These are phyloP conservation scores for Nasonia giraulti DNA, from an alignment of 1,140 invertebrate genomes.

Conservation along the genomic window DNA sequence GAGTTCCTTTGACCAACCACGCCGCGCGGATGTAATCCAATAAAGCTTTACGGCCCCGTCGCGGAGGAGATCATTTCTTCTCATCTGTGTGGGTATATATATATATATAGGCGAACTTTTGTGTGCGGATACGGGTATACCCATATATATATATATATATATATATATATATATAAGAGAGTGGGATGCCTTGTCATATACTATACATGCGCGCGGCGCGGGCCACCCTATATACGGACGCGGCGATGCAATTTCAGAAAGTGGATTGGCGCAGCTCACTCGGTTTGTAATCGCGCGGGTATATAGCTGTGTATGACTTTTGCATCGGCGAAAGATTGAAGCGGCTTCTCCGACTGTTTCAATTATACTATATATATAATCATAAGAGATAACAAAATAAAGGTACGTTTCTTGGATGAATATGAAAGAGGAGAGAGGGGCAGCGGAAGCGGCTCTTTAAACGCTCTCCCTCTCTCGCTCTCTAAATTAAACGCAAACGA, in stretches of 20 bases:
- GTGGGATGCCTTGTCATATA: not conserved
- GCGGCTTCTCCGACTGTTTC: not conserved
- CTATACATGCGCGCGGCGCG: not conserved
- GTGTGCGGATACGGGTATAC: too few relatives aligned
- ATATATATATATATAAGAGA: not conserved
- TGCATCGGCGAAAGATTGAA: conserved; percentile 1
- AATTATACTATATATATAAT: too few relatives aligned
- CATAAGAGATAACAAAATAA: too few relatives aligned
- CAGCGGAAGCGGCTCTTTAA: not conserved
- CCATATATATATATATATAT: too few relatives aligned
- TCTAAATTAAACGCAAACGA: not conserved
- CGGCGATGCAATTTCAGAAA: conserved; percentile 5
- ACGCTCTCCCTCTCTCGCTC: conserved; percentile 31
- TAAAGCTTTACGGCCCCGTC: conserved; percentile 1
- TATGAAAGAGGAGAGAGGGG: not conserved
- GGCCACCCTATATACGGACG: not conserved
- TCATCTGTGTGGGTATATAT: not conserved
- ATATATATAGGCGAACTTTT: too few relatives aligned
- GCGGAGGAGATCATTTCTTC: conserved; percentile 19
- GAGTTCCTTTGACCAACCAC: not conserved
- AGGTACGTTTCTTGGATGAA: too few relatives aligned
- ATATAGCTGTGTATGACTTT: not conserved
- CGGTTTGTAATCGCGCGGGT: not conserved
- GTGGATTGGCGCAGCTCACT: not conserved
- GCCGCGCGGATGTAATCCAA: conserved; percentile 11